Conservation (phyloP, 2,888 invertebrate species). For the Lingula anatina region DNA sequence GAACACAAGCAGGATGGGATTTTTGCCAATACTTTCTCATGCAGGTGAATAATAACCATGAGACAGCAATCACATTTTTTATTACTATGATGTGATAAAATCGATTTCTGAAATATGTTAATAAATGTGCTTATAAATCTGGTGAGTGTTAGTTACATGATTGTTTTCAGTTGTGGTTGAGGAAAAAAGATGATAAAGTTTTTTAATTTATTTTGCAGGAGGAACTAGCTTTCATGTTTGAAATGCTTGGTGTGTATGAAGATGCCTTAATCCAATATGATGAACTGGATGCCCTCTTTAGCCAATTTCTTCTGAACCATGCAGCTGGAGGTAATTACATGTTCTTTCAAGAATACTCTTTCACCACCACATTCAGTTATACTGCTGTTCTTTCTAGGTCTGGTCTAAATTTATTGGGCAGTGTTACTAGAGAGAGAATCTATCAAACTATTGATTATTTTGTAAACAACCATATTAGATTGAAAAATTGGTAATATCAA, state of each 20-base stretch:
- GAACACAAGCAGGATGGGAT: constrained; percentile 88
- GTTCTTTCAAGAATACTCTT: no score
- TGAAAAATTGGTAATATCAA: background rate
- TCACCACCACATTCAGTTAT: no score
- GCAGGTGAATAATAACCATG: constrained; percentile 71
- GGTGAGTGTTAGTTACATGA: no score
- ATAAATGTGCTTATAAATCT: no score
- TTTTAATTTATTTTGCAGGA: constrained; percentile 64
- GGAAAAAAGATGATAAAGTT: no score
- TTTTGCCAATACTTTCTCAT: constrained; percentile 91
- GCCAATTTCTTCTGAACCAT: constrained; percentile 93
- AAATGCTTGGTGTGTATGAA: constrained; percentile 88
- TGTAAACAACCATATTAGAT: background rate
- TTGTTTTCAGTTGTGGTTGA: no score
- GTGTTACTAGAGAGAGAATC: no score
- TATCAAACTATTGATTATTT: background rate
- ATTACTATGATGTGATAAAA: no score
- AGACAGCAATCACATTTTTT: no score
- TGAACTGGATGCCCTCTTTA: constrained; percentile 92
- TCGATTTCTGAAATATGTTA: no score
- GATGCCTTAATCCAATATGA: constrained; percentile 96
- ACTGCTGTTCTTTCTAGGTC: no score
- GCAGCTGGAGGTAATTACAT: constrained; percentile 66
- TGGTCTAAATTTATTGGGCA: no score
- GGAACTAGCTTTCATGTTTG: constrained; percentile 88